A percentile compares a stretch with the other conserved stretches of the same genome.
phyloP scores from a whole-genome alignment of 2,888 invertebrate species.

The Pyralis farinalis region DNA sequence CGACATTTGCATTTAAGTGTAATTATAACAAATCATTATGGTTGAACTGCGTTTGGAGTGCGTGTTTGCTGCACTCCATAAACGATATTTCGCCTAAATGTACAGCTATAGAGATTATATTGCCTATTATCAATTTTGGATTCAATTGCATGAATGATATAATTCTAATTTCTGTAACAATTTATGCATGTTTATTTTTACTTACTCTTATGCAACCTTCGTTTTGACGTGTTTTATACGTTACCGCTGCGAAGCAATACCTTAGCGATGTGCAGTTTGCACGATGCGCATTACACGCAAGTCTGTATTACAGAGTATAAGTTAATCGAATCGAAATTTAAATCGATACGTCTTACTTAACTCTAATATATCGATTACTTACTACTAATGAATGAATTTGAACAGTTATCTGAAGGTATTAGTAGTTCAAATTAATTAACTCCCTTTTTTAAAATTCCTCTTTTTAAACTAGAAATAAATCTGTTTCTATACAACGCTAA shows the following conservation, averaged over 20 bases:
- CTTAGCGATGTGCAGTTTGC: not conserved
- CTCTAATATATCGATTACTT: too few species aligned
- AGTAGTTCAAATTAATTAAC: too few species aligned
- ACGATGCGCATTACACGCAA: too few species aligned
- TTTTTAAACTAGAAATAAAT: too few species aligned
- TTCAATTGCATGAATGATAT: conserved; percentile 14
- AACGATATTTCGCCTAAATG: conserved; percentile 41
- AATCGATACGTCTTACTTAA: too few species aligned
- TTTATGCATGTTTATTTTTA: conserved; percentile 9
- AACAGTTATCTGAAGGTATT: too few species aligned
- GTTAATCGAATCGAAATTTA: too few species aligned
- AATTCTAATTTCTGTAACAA: conserved; percentile 14
- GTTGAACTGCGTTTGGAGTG: conserved; percentile 42
- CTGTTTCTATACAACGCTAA: too few species aligned
- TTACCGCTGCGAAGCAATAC: not conserved
- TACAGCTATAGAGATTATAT: conserved; percentile 20
- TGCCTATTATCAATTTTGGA: conserved; percentile 12
- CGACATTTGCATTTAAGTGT: conserved; percentile 47
- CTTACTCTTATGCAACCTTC: not conserved
- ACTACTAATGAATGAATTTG: too few species aligned
- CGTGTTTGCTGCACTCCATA: conserved; percentile 30
- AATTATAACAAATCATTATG: conserved; percentile 64
- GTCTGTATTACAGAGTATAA: too few species aligned
- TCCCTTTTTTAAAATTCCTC: too few species aligned
- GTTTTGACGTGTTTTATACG: not conserved